Percentiles rank a stretch among this genome's conserved stretches.
Evolutionary conservation across 2,888 invertebrate species (phyloP).

Genomic region (Acanthopleura granulata): DNA sequence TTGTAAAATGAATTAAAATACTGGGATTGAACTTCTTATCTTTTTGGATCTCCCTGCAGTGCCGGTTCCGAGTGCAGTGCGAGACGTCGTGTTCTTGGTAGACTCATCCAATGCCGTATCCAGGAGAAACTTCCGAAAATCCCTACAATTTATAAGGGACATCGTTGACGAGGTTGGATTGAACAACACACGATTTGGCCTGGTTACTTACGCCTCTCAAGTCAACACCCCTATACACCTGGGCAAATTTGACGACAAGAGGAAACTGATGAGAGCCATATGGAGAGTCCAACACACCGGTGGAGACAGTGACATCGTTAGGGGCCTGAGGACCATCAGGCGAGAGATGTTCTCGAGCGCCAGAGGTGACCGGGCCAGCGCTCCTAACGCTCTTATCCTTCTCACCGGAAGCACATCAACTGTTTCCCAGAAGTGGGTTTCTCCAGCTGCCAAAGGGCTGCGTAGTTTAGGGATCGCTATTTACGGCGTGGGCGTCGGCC

Average conservation of each 20-base stretch:
- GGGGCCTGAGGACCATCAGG: background rate
- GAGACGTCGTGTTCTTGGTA: conserved; percentile 6
- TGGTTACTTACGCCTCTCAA: background rate
- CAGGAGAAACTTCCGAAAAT: background rate
- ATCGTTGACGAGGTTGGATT: background rate
- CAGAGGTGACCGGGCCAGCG: background rate
- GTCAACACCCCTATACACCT: background rate
- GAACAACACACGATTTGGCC: background rate
- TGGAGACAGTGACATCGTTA: background rate
- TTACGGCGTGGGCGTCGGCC: background rate
- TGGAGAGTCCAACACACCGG: background rate
- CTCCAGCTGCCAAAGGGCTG: background rate
- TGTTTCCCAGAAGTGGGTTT: background rate
- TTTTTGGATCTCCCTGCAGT: background rate
- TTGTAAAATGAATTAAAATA: too few relatives aligned
- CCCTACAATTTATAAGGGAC: background rate
- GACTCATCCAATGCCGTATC: background rate
- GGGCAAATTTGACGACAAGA: background rate
- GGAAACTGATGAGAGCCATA: background rate
- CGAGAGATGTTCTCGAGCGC: background rate
- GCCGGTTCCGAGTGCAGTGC: background rate
- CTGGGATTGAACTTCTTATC: too few relatives aligned
- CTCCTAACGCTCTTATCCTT: background rate
- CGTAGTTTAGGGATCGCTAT: background rate
- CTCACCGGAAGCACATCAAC: background rate